Base-by-base conservation (phyloP, 2,797 vertebrate species). In the Rhinophrynus dorsalis region DNA sequence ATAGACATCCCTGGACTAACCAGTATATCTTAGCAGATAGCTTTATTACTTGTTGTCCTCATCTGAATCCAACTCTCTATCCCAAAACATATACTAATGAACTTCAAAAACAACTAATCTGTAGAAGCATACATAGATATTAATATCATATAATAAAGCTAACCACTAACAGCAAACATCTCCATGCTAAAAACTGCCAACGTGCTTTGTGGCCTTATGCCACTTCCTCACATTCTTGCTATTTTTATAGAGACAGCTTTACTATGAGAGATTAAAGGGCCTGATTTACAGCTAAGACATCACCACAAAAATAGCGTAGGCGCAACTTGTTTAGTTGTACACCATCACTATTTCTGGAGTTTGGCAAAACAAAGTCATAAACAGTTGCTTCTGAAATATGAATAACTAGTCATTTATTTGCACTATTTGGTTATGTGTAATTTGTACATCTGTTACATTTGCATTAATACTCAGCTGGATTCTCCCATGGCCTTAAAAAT, bases 401-500 rank as follows among this genome's bases (percentile, higher is more conserved):
- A 45, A 55, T 55, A 67, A 29, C 42, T 13, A 29, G 29, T n/a
- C 32, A 33, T 48, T 5, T 45, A 9, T 27, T 5, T 35, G 42
- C 27, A n/a, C n/a, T n/a, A n/a, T 13, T 6, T 8, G 32, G 10
- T 27, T 30, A 20, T 20, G 48, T 42, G 29, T 26, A 29, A 20
- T 8, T 40, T 20, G 52, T 51, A 15, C 44, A 50, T 51, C 44
- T 40, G 62, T 65, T 35, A 51, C 35, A n/a, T n/a, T n/a, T n/a
- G n/a, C n/a, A n/a, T n/a, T n/a, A 35, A 35, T 2, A 29, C 52
- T 33, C 21, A 47, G 29, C 52, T 67, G 18, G 29, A 57, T 27
- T 35, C 45, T 67, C 64, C 64, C 64, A 67, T 51, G 52, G 27
- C 51, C 51, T 67, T 67, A 23, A 15, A 67, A 67, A 57, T 20